Base-by-base conservation (phyloP, 2,113 vertebrate genomes). In the Dendrocopos noguchii region DNA sequence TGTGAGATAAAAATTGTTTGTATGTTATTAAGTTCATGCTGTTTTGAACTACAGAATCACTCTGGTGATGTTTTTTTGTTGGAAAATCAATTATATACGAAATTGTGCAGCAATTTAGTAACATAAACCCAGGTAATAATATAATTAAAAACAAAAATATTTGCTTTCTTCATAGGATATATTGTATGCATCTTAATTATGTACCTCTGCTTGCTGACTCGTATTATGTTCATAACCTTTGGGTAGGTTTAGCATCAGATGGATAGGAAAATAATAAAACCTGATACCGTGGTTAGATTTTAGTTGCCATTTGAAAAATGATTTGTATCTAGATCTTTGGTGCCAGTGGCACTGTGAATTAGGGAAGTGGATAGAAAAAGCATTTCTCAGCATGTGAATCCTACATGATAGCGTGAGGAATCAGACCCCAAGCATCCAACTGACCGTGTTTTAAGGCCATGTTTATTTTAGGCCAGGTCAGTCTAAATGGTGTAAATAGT, bases 91-190 rank as follows among this genome's bases (percentile, higher is more conserved):
- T 98, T 98, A 97, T 96, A 96, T 86, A 95, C 96, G 95, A 97
- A 98, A 97, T 97, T 96, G 86, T 93, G 79, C 95, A 92, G 79
- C 79, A 97, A 97, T 98, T 98, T 97, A 97, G 96, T 93, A 94
- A 88, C 95, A 97, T 97, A 97, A 97, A 97, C 87, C 94, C 95
- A 97, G 95, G 95, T 97, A 97, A 98, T 98, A 98, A 97, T 97
- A 97, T 97, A 98, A 98, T 98, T 98, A 97, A 98, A 98, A 97
- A 95, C 90, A 97, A 97, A 98, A 97, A 97, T 97, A 97, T 97
- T 97, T 98, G 95, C 97, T 97, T 97, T 81, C 93, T 96, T 84
- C 80, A 90, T 2, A 6, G 90, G 88, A 88, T 97, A 91, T 95
- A 96, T 97, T 96, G 68, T 93, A 91, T 97, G 95, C 93, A 96